These are phyloP conservation scores for Telmatherina bonti DNA, from an alignment of 2,797 vertebrate genomes.

Conservation along the genomic window DNA sequence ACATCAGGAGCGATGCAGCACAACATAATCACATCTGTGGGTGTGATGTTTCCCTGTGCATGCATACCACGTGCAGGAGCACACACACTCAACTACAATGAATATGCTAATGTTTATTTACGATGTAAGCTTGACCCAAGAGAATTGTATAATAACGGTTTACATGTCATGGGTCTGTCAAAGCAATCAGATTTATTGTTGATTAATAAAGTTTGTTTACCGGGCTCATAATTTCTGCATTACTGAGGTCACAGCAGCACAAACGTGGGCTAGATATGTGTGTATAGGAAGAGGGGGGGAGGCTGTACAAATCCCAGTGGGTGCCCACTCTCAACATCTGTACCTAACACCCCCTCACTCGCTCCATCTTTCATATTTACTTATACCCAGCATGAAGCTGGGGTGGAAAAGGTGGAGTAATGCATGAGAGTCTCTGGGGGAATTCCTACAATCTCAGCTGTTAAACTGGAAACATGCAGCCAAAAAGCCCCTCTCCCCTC, in stretches of 20 bases:
- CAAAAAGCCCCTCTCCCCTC: slow-evolving; percentile 10
- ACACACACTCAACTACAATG: background rate
- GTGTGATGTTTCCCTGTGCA: no score
- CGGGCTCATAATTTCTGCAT: background rate
- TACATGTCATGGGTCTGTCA: no score
- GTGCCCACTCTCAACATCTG: slow-evolving; percentile 18
- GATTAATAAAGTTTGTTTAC: background rate
- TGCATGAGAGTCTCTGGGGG: slow-evolving; percentile 43
- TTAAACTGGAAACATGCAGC: slow-evolving; percentile 53
- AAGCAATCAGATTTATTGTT: background rate
- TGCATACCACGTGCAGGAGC: no score
- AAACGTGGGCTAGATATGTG: background rate
- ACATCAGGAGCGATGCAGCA: no score
- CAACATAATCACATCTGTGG: no score
- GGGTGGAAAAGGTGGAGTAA: slow-evolving; percentile 49
- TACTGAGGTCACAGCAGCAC: background rate
- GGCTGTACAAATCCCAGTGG: slow-evolving; percentile 40
- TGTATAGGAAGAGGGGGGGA: slow-evolving; percentile 3
- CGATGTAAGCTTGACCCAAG: background rate
- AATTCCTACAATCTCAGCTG: slow-evolving; percentile 59
- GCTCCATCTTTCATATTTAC: slow-evolving; percentile 47
- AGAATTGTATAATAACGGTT: background rate
- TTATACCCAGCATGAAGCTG: slow-evolving; percentile 45
- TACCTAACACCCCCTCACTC: slow-evolving; percentile 13
- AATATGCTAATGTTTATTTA: background rate